These are phyloP conservation scores for Anabas testudineus DNA, from an alignment of 2,797 vertebrate species.

Conservation along the genomic window DNA sequence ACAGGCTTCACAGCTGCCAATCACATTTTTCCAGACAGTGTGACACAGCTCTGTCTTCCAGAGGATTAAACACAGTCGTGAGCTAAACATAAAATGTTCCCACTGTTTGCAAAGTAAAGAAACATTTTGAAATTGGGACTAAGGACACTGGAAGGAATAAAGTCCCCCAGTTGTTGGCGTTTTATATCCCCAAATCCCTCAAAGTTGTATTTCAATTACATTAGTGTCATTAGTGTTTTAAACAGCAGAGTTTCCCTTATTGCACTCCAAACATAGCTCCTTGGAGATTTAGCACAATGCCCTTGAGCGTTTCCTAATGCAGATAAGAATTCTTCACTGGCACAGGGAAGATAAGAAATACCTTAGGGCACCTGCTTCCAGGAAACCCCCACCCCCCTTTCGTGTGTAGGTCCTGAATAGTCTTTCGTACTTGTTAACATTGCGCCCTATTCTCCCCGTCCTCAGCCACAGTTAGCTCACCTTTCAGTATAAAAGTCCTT, in stretches of 20 bases:
- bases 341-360: conserved; percentile 62
- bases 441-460: conserved; percentile 45
- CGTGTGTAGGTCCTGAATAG: conserved; percentile 57
- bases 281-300: conserved; percentile 43
- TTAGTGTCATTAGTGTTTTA: conserved; percentile 34
- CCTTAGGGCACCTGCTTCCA: conserved; percentile 69
- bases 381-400: conserved; percentile 9
- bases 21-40: conserved; percentile 47
- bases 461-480: conserved; percentile 67
- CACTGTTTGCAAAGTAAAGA: conserved; percentile 58
- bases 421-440: conserved; percentile 65
- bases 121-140: conserved; percentile 48
- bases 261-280: conserved; percentile 49
- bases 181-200: conserved; percentile 13
- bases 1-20: conserved; percentile 39
- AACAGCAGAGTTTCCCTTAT: conserved; percentile 38
- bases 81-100: conserved; percentile 13
- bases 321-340: conserved; percentile 59
- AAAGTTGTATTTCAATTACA: conserved; percentile 26
- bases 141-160: background rate
- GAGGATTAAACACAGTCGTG: conserved; percentile 17
- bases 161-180: too few relatives aligned
- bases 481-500: conserved; percentile 71
- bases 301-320: conserved; percentile 56
- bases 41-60: conserved; percentile 24